Percentiles rank a stretch among this genome's conserved stretches.
These are phyloP conservation scores for Dicyrtomina minuta DNA, from an alignment of 2,888 invertebrate genomes.

Conservation along the genomic window DNA sequence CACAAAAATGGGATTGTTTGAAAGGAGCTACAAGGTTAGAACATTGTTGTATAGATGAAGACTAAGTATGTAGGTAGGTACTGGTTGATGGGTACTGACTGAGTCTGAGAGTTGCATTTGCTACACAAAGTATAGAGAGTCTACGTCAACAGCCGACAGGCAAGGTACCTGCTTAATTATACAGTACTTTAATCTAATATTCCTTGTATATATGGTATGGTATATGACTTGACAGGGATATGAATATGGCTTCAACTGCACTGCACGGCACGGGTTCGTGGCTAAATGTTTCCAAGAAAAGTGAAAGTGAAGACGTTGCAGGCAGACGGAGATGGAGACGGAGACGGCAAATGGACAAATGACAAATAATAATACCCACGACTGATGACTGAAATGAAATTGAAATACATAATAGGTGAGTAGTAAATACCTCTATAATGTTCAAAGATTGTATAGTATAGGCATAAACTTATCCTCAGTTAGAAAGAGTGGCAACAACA, in stretches of 20 bases:
- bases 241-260: not conserved
- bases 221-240: too few relatives aligned
- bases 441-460: too few relatives aligned
- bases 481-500: too few relatives aligned
- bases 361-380: not conserved
- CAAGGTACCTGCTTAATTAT: too few relatives aligned
- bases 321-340: not conserved
- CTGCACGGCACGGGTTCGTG: too few relatives aligned
- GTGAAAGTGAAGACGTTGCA: constrained; percentile 30
- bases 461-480: too few relatives aligned
- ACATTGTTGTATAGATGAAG: not conserved
- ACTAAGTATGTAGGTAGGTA: not conserved
- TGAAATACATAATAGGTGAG: not conserved
- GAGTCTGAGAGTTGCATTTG: not conserved
- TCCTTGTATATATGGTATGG: too few relatives aligned
- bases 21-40: constrained; percentile 28
- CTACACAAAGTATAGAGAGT: too few relatives aligned
- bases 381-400: not conserved
- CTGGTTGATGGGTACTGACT: not conserved
- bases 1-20: not conserved
- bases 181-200: too few relatives aligned
- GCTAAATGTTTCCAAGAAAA: not conserved
- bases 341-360: not conserved
- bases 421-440: too few relatives aligned
- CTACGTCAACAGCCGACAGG: too few relatives aligned